These are phyloP conservation scores for Agraylea sexmaculata DNA, from an alignment of 1,140 invertebrate species.

Conservation along the genomic window DNA sequence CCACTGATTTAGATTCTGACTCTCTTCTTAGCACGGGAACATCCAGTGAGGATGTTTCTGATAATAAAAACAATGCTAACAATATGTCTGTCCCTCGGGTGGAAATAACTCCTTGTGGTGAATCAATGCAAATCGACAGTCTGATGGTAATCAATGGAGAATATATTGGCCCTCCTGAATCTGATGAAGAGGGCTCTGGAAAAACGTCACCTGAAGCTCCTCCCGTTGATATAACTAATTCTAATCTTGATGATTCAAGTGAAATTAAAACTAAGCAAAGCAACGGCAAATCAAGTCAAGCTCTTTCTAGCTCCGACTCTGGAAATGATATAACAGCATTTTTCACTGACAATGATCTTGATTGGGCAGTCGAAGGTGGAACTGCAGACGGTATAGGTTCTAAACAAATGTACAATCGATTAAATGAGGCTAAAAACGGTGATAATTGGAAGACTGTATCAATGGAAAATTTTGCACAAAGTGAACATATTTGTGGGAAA, in stretches of 20 bases:
- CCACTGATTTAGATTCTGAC: conserved; percentile 48
- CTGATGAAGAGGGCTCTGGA: conserved; percentile 24
- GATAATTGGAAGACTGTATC: conserved; percentile 8
- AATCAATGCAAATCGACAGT: conserved; percentile 48
- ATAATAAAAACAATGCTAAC: conserved; percentile 26
- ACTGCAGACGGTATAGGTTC: conserved; percentile 48
- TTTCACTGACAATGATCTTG: conserved; percentile 57
- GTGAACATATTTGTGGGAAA: conserved; percentile 33
- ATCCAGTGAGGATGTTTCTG: conserved; percentile 25
- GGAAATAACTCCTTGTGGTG: conserved; percentile 53
- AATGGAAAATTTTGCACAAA: conserved; percentile 21
- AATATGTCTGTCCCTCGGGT: conserved; percentile 43
- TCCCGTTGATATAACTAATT: not conserved
- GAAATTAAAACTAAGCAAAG: not conserved
- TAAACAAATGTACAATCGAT: no score
- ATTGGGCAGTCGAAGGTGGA: conserved; percentile 54
- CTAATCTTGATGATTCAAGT: not conserved
- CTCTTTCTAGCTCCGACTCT: conserved; percentile 22
- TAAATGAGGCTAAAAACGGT: conserved; percentile 7
- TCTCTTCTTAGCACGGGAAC: conserved; percentile 44
- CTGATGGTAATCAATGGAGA: conserved; percentile 38
- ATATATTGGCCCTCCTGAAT: conserved; percentile 29
- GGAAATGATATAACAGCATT: conserved; percentile 41
- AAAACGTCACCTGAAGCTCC: not conserved
- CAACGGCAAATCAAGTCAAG: not conserved